Conservation (phyloP, 2,888 invertebrate species). For the Campoplex capitator region DNA sequence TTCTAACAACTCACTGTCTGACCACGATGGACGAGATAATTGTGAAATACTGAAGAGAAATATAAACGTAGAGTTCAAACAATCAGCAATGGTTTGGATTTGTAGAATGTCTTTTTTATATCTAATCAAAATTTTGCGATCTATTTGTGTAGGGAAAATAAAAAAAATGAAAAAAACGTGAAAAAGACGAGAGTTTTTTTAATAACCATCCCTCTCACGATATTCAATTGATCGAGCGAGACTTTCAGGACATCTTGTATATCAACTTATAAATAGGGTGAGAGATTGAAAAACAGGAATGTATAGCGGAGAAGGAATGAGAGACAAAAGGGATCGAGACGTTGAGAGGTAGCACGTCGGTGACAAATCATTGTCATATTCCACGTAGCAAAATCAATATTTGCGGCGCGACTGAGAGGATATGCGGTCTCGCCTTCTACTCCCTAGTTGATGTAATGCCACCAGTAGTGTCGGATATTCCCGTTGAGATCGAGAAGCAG, state of each 20-base stretch:
- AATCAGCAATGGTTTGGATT: too few species aligned
- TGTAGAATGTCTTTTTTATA: too few species aligned
- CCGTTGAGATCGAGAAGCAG: slow-evolving; percentile 37
- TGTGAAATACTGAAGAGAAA: not conserved
- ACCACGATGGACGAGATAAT: not conserved
- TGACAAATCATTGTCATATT: slow-evolving; percentile 82
- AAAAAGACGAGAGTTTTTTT: too few species aligned
- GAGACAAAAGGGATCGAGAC: slow-evolving; percentile 34
- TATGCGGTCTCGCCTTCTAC: slow-evolving; percentile 72
- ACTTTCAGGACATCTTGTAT: not conserved
- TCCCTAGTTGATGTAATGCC: slow-evolving; percentile 61
- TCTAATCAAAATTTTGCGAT: too few species aligned
- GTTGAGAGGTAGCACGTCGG: slow-evolving; percentile 69
- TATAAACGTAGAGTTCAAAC: not conserved
- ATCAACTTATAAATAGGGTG: not conserved
- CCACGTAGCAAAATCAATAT: slow-evolving; percentile 82
- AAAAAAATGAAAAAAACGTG: too few species aligned
- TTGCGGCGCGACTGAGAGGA: slow-evolving; percentile 75
- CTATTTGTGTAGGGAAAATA: too few species aligned
- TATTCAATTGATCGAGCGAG: not conserved
- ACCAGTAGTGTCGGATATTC: slow-evolving; percentile 61
- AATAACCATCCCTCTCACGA: too few species aligned
- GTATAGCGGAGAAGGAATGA: slow-evolving; percentile 40
- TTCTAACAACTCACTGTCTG: not conserved
- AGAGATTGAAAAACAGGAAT: not conserved